Evolutionary conservation across 1,140 invertebrate species (phyloP).

Genomic region (Mercenaria mercenaria): DNA sequence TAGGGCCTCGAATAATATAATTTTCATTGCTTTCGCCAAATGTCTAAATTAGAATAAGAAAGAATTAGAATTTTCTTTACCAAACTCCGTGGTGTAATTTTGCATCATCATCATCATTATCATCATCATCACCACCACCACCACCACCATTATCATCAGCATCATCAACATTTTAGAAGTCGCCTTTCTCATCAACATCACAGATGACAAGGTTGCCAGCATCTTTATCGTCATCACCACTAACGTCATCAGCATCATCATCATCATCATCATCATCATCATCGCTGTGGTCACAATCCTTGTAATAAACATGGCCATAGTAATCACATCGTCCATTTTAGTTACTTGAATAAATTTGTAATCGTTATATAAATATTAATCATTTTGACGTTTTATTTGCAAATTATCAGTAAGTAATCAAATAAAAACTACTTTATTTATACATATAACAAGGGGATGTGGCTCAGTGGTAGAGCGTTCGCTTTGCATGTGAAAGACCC

Average conservation of each 20-base stretch:
- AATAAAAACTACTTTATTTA: neutral
- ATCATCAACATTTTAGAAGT: neutral
- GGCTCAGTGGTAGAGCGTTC: conserved; percentile 96
- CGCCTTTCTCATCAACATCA: neutral
- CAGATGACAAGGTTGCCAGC: no score
- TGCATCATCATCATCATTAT: neutral
- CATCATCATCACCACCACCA: neutral
- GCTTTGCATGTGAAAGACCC: conserved; percentile 97
- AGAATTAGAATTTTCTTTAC: neutral
- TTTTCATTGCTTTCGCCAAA: no score
- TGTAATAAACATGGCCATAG: no score
- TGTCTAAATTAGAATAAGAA: neutral
- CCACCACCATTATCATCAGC: neutral
- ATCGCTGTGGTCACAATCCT: neutral
- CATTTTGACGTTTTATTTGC: neutral
- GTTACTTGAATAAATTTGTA: neutral
- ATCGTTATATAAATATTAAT: neutral
- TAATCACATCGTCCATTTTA: neutral
- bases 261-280: neutral
- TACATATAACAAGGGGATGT: conserved; percentile 88
- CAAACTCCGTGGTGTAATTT: neutral
- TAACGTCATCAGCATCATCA: no score
- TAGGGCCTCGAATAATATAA: no score
- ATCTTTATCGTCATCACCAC: neutral
- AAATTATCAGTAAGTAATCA: neutral